These are phyloP conservation scores for Idaea aversata DNA, from an alignment of 2,888 invertebrate genomes.

Conservation along the genomic window DNA sequence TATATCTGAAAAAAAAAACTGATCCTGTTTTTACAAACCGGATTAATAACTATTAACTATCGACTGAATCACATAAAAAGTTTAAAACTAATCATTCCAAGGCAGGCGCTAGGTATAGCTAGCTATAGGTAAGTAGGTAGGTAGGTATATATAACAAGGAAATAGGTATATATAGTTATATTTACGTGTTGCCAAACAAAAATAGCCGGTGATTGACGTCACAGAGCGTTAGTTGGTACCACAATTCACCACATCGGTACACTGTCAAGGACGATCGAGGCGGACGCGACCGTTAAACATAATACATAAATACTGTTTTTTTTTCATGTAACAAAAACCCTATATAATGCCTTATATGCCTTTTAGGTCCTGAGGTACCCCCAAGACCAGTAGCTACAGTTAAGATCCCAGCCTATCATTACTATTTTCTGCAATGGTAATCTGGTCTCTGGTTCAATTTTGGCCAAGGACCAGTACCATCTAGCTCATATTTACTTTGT, in stretches of 20 bases:
- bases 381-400: no score
- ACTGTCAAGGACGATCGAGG: conserved; percentile 4
- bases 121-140: no score
- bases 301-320: no score
- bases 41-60: background rate
- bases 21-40: background rate
- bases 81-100: background rate
- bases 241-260: conserved; percentile 2
- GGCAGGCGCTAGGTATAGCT: background rate
- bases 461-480: no score
- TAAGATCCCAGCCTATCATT: no score
- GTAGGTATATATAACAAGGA: background rate
- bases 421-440: no score
- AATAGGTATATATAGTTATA: background rate
- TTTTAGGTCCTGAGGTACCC: no score
- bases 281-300: conserved; percentile 15
- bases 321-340: no score
- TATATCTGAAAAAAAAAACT: background rate
- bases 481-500: no score
- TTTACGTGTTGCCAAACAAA: background rate
- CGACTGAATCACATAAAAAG: background rate
- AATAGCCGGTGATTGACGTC: conserved; percentile 5
- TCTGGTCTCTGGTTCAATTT: no score
- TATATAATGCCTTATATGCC: no score
- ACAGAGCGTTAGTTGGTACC: background rate